These are phyloP conservation scores for Aleiodes testaceus DNA, from an alignment of 2,888 invertebrate genomes.

Conservation along the genomic window DNA sequence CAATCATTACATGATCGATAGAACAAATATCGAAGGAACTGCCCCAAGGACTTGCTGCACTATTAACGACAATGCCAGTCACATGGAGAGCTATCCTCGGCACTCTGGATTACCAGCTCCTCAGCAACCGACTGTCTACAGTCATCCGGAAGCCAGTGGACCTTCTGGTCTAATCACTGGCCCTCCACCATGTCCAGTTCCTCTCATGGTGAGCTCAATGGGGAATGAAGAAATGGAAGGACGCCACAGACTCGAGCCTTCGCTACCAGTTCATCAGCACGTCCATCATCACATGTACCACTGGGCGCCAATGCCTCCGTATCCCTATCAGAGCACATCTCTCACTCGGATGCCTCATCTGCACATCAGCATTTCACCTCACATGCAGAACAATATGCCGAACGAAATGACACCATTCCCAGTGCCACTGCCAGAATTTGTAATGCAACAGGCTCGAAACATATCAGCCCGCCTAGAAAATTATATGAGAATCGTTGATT, in stretches of 20 bases:
- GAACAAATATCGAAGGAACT: slow-evolving; percentile 45
- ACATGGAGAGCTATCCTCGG: slow-evolving; percentile 56
- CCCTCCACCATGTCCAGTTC: slow-evolving; percentile 56
- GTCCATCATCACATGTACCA: slow-evolving; percentile 87
- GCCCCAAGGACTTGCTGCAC: slow-evolving; percentile 57
- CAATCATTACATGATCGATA: not conserved
- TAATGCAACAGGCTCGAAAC: slow-evolving; percentile 57
- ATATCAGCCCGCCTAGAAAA: slow-evolving; percentile 73
- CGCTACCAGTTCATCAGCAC: slow-evolving; percentile 75
- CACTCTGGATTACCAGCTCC: slow-evolving; percentile 61
- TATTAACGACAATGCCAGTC: slow-evolving; percentile 55
- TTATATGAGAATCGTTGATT: slow-evolving; percentile 79
- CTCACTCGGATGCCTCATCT: slow-evolving; percentile 74
- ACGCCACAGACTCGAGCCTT: slow-evolving; percentile 54
- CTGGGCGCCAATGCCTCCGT: slow-evolving; percentile 74
- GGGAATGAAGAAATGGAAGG: slow-evolving; percentile 71
- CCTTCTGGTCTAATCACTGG: slow-evolving; percentile 56
- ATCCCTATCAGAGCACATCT: slow-evolving; percentile 65
- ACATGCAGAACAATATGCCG: slow-evolving; percentile 57
- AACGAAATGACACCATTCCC: slow-evolving; percentile 62
- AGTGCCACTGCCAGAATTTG: slow-evolving; percentile 55
- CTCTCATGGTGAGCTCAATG: slow-evolving; percentile 71
- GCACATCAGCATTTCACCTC: slow-evolving; percentile 74
- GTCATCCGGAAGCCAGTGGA: slow-evolving; percentile 71
- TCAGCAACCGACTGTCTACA: slow-evolving; percentile 73